Conservation (phyloP, 2,888 invertebrate genomes). For the Timema cristinae region DNA sequence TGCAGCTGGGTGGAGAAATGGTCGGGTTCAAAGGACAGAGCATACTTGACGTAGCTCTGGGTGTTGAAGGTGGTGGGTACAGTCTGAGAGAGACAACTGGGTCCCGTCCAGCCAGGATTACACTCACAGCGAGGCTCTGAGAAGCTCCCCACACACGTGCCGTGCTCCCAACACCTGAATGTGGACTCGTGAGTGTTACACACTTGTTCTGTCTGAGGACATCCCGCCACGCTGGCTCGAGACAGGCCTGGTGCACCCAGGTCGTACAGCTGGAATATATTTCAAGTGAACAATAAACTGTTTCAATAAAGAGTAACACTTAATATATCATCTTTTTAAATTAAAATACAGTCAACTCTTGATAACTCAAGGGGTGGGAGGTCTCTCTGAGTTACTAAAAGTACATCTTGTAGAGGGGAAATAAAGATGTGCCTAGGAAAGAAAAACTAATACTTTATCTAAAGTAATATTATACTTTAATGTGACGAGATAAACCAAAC, state of each 20-base stretch:
- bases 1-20: constrained; percentile 50
- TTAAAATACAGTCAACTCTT: no score
- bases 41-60: constrained; percentile 53
- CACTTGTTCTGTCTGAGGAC: constrained; percentile 50
- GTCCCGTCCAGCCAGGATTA: constrained; percentile 55
- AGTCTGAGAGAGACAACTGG: constrained; percentile 41
- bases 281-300: no score
- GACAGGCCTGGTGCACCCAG: constrained; percentile 50
- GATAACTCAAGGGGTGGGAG: no score
- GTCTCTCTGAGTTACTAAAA: no score
- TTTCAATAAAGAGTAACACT: no score
- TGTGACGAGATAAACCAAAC: no score
- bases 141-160: constrained; percentile 48
- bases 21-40: constrained; percentile 49
- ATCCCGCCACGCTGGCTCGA: constrained; percentile 46
- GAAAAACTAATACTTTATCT: no score
- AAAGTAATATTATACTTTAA: no score
- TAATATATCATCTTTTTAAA: no score
- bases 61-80: constrained; percentile 49
- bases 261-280: constrained; percentile 47
- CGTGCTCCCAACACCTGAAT: constrained; percentile 30
- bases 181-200: constrained; percentile 41
- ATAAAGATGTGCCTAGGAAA: no score
- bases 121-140: constrained; percentile 50
- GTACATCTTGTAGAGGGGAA: no score